Base-by-base conservation (phyloP, 2,113 vertebrate genomes). In the Caranx ignobilis region DNA sequence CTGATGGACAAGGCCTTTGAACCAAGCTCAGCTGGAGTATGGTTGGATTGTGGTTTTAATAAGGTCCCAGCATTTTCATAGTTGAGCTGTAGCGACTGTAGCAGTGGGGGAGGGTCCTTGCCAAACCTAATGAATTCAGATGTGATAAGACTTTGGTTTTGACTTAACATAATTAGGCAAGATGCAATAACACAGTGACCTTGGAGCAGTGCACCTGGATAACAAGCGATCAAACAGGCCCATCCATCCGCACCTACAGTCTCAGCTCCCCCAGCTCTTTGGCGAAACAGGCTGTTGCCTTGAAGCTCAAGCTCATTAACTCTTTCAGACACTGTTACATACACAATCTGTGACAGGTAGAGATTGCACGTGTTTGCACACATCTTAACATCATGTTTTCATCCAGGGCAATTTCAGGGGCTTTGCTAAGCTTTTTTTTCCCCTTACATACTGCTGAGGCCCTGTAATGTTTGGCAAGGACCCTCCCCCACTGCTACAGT, bases 171-270 rank as follows among this genome's bases (percentile, higher is more conserved):
- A 87, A 90, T 91, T 88, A 87, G 76, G 65, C 52, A 31, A 81
- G 77, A 82, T 81, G 72, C 82, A 87, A 85, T 87, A 82, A 84
- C 68, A 63, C 57, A 7, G 35, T 48, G 71, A 88, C 85, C 90
- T 90, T 89, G 87, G 78, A 81, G 69, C 61, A 47, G 37, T 31
- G 50, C 82, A 89, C 88, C 84, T 88, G 78, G 79, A 84, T 91
- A 84, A 89, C 80, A 81, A 88, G 81, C 34, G 47, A 89, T 91
- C 87, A 93, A 90, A 91, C 82, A 78, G 60, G 63, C 60, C 37
- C 81, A 86, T 87, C 86, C 75, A 91, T 90, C 82, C 76, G 47
- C 82, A 62, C 67, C 83, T 55, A 35, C 32, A 72, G 65, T 26
- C 43, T 57, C 41, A 5, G 45, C 68, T 71, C 31, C 34, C 37